Evolutionary conservation across 2,113 vertebrate genomes (phyloP), one percentile per base, ranked within the genome.

Genomic region (Emydocephalus ijimae): DNA sequence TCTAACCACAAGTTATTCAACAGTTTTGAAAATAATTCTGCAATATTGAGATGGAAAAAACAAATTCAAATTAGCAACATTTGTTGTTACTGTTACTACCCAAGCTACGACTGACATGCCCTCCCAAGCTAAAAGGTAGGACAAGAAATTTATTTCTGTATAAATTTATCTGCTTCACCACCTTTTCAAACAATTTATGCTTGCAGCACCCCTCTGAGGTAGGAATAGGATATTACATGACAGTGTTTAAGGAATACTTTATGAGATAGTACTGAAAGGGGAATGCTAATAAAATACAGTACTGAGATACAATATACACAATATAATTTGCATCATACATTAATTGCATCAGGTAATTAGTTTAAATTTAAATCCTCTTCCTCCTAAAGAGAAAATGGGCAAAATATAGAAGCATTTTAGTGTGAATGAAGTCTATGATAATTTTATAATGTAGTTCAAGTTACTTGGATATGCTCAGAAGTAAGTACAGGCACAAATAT

Each of bases 131-230:
- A 43, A 90, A 52, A 2, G 48, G 43, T 48, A 57, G 74, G 57
- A 12, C 43, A 64, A 23, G 29, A 48, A 55, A 64, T 87, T 90
- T 61, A 86, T 81, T 34, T 56, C 45, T 86, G 56, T 39, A 92
- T 59, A 10, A 0, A 61, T 54, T 15, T 45, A 50, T 61, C 26
- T 43, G 74, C 64, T 89, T 93, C 88, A 61, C 45, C 23, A 43
- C 23, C 8, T 14, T 93, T 93, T 61, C 74, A 85, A 85, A 85
- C 88, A 86, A 86, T 92, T 85, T 86, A 52, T 90, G 90, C 74
- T 90, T 5, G 54, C 29, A 93, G 92, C 92, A 87, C 92, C 92
- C 89, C 89, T 55, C 24, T 90, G 92, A 93, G 92, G 92, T 87
- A 93, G 89, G 45, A 93, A 54, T 12, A 8, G 52, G 81, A 54